Evolutionary conservation across 2,797 vertebrate species (phyloP).

Genomic region (Notoglanidium macrostoma): DNA sequence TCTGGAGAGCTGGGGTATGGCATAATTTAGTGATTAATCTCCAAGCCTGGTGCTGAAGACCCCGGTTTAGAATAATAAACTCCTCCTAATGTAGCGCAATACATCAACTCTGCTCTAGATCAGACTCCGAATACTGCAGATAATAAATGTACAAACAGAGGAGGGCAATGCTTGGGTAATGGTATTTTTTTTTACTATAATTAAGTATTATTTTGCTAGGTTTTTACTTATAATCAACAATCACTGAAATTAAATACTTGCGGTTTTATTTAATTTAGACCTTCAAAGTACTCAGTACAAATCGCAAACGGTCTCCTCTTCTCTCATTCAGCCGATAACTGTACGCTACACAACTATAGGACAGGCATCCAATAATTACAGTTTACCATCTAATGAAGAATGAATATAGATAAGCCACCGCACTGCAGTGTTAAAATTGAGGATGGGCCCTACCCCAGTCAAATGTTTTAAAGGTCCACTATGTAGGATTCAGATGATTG

Average conservation of each 20-base stretch:
- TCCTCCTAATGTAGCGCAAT: neutral
- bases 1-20: neutral
- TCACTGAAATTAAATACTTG: neutral
- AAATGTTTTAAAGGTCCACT: constrained; percentile 10
- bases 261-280: neutral
- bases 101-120: neutral
- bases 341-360: neutral
- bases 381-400: too few species aligned
- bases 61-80: neutral
- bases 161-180: neutral
- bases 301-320: neutral
- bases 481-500: too few species aligned
- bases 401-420: neutral
- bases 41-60: neutral
- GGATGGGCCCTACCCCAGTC: neutral
- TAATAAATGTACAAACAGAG: neutral
- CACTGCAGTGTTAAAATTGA: neutral
- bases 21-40: neutral
- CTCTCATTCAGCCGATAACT: neutral
- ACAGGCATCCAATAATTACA: neutral
- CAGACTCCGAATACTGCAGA: neutral
- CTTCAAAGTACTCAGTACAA: neutral
- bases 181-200: neutral
- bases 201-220: neutral
- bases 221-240: too few species aligned